Evolutionary conservation across 2,888 invertebrate genomes (phyloP).

Genomic region (Rhamphomyia laevipes): DNA sequence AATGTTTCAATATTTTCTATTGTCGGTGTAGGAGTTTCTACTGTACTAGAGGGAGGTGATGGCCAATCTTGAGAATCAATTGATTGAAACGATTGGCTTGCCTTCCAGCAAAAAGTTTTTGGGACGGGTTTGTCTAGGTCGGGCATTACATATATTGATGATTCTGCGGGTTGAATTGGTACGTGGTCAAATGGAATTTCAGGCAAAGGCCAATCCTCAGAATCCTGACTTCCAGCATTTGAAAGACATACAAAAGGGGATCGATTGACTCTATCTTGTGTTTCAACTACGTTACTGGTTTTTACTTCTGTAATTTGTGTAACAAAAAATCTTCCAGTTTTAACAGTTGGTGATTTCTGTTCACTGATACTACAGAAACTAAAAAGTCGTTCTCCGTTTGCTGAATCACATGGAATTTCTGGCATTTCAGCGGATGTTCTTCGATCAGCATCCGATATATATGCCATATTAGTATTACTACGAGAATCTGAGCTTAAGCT

Average conservation of each 20-base stretch:
- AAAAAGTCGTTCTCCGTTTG: slow-evolving; percentile 42
- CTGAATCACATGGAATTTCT: slow-evolving; percentile 67
- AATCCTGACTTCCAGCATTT: slow-evolving; percentile 55
- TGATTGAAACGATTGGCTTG: slow-evolving; percentile 36
- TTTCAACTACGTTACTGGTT: background rate
- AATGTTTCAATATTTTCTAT: slow-evolving; percentile 70
- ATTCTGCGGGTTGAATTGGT: slow-evolving; percentile 29
- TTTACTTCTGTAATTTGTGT: slow-evolving; percentile 36
- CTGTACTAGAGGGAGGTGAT: slow-evolving; percentile 60
- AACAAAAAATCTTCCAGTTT: slow-evolving; percentile 33
- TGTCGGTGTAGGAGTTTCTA: slow-evolving; percentile 49
- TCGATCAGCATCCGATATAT: slow-evolving; percentile 67
- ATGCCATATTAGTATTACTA: slow-evolving; percentile 58
- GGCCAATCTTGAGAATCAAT: slow-evolving; percentile 74
- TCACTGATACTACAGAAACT: slow-evolving; percentile 38
- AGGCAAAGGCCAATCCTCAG: slow-evolving; percentile 65
- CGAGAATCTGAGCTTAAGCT: slow-evolving; percentile 77
- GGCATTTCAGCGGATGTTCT: slow-evolving; percentile 77
- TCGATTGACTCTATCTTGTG: slow-evolving; percentile 15
- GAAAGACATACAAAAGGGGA: slow-evolving; percentile 34
- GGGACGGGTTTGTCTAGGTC: slow-evolving; percentile 36
- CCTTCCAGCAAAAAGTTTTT: slow-evolving; percentile 37
- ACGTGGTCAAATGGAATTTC: slow-evolving; percentile 49
- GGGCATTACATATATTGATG: slow-evolving; percentile 27
- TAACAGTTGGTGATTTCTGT: slow-evolving; percentile 39